Evolutionary conservation across 2,888 invertebrate species (phyloP).

Genomic region (Galerucella nymphaeae): DNA sequence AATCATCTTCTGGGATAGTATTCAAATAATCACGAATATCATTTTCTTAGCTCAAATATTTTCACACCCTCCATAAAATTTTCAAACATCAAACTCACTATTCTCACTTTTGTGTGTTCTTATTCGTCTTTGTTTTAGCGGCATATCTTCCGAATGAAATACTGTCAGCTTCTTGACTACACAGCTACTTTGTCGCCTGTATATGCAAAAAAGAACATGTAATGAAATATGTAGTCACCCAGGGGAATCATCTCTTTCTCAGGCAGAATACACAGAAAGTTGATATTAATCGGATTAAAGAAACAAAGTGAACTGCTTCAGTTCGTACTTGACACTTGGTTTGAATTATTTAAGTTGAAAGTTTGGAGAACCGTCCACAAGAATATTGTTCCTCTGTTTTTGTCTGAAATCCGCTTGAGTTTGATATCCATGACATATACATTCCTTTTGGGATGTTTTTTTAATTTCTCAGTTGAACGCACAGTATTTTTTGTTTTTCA

Average conservation of each 20-base stretch:
- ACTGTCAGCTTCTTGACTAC: slow-evolving; percentile 7
- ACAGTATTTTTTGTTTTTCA: neutral
- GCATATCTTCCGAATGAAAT: neutral
- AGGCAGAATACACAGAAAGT: slow-evolving; percentile 22
- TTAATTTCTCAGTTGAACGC: neutral
- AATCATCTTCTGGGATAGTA: too few species aligned
- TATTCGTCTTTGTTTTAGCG: neutral
- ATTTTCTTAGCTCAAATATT: neutral
- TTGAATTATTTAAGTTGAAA: slow-evolving; percentile 33
- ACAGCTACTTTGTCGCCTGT: slow-evolving; percentile 9
- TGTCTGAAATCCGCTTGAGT: slow-evolving; percentile 29
- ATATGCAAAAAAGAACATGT: slow-evolving; percentile 46
- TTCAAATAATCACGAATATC: neutral
- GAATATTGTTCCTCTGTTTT: slow-evolving; percentile 31
- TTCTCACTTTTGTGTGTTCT: neutral
- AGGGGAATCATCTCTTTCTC: slow-evolving; percentile 46
- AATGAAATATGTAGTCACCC: slow-evolving; percentile 50
- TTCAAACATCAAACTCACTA: neutral
- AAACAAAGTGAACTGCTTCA: slow-evolving; percentile 36
- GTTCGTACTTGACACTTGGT: slow-evolving; percentile 32
- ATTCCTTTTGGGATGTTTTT: slow-evolving; percentile 23
- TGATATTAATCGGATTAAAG: slow-evolving; percentile 50
- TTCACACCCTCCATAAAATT: neutral
- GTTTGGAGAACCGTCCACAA: slow-evolving; percentile 29
- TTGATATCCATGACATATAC: slow-evolving; percentile 27